Percentiles rank a stretch among this genome's conserved stretches.
These are phyloP conservation scores for Centropus bengalensis DNA, from an alignment of 2,113 vertebrate genomes.

Conservation along the genomic window DNA sequence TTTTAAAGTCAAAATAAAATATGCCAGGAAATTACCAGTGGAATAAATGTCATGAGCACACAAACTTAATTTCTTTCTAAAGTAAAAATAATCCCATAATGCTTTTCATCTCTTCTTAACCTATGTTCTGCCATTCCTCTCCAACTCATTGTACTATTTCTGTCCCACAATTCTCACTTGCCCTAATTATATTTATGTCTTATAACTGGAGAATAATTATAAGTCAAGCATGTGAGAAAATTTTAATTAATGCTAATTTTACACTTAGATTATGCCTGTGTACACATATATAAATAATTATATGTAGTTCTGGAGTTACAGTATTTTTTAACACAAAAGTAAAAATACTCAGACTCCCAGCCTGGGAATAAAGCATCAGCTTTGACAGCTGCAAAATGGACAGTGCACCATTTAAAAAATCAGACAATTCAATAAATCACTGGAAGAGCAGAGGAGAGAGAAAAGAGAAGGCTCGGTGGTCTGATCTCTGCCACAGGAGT, in stretches of 20 bases:
- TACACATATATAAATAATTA: conserved; percentile 27
- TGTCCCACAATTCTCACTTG: background rate
- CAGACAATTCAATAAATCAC: background rate
- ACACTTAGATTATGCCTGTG: conserved; percentile 21
- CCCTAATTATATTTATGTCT: conserved; percentile 57
- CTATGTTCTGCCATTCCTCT: background rate
- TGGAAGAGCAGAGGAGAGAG: background rate
- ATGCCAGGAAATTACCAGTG: background rate
- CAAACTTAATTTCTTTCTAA: background rate
- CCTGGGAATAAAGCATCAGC: background rate
- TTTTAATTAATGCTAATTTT: conserved; percentile 59
- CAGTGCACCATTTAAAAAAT: background rate
- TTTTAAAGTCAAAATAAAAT: background rate
- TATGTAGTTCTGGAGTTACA: background rate
- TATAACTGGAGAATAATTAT: conserved; percentile 49
- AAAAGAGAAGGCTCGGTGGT: background rate
- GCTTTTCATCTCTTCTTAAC: background rate
- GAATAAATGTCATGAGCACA: background rate
- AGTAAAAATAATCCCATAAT: background rate
- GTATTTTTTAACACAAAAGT: background rate
- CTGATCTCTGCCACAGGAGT: background rate
- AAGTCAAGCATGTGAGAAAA: conserved; percentile 40
- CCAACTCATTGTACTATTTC: conserved; percentile 21
- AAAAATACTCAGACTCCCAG: background rate
- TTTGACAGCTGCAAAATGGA: background rate